Conservation (phyloP, 2,797 vertebrate species). For the Chaetodon trifasciatus region DNA sequence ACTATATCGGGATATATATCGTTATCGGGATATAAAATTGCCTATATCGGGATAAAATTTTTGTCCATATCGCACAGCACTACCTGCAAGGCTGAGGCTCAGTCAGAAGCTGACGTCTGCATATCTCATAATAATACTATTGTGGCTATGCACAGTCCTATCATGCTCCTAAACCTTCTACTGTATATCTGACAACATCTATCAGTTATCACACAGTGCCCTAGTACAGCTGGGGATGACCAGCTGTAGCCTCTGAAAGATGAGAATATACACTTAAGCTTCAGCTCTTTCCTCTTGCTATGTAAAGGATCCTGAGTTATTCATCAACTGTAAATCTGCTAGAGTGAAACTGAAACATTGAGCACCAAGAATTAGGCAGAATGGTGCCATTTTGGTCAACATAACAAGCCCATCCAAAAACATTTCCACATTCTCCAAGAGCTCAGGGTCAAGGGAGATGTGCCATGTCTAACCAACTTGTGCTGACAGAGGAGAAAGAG, state of each 20-base stretch:
- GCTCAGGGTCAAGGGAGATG: slow-evolving; percentile 3
- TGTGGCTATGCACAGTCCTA: not conserved
- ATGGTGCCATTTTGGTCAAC: slow-evolving; percentile 16
- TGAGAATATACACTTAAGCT: not conserved
- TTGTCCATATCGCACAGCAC: too few species aligned
- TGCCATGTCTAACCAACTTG: slow-evolving; percentile 14
- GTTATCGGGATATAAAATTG: too few species aligned
- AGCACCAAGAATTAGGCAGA: not conserved
- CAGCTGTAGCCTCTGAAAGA: slow-evolving; percentile 15
- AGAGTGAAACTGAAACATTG: slow-evolving; percentile 2
- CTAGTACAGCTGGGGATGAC: not conserved
- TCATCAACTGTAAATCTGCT: not conserved
- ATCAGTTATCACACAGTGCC: slow-evolving; percentile 16
- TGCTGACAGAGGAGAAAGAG: not conserved
- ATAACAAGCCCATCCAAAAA: slow-evolving; percentile 3
- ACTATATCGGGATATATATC: too few species aligned
- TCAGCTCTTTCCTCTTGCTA: not conserved
- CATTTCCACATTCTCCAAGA: slow-evolving; percentile 22
- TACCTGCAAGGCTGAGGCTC: slow-evolving; percentile 1
- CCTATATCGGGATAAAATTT: too few species aligned
- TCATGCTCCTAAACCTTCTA: not conserved
- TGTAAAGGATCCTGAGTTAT: not conserved
- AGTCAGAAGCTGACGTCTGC: slow-evolving; percentile 1
- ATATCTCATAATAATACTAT: not conserved
- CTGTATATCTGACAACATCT: not conserved